Conservation (phyloP, 2,113 vertebrate genomes). For the Gymnobelideus leadbeateri region DNA sequence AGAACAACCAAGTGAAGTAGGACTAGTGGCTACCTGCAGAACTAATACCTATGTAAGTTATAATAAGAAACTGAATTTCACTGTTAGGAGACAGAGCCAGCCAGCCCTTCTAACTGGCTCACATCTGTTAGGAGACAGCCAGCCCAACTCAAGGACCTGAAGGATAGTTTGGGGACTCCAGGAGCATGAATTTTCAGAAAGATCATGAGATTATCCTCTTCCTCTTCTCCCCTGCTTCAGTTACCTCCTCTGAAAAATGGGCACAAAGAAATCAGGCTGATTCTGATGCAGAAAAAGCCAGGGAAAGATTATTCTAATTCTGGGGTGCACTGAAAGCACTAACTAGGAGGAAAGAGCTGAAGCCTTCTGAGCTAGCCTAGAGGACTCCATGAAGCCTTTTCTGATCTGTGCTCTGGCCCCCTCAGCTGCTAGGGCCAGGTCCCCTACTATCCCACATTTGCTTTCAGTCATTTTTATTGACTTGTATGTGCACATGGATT, state of each 20-base stretch:
- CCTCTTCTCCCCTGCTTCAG: no score
- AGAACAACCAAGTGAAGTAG: no score
- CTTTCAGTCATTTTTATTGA: neutral
- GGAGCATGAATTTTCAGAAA: neutral
- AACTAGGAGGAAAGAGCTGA: neutral
- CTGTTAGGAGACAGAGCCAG: neutral
- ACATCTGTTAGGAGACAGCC: neutral
- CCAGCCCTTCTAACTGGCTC: neutral
- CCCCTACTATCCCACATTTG: neutral
- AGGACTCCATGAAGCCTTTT: neutral
- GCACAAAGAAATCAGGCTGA: neutral
- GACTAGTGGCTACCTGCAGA: conserved; percentile 1
- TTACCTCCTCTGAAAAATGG: neutral
- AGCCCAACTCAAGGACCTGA: neutral
- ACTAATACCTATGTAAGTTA: conserved; percentile 4
- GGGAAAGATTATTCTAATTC: neutral
- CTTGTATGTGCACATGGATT: neutral
- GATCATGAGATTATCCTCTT: neutral
- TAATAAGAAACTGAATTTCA: neutral
- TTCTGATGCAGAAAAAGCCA: neutral
- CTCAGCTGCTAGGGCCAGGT: no score
- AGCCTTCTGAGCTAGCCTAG: no score
- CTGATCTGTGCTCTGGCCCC: neutral
- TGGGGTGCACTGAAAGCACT: neutral
- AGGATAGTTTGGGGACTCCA: neutral